Conservation (phyloP, 1,140 invertebrate species). For the Cyclina sinensis region DNA sequence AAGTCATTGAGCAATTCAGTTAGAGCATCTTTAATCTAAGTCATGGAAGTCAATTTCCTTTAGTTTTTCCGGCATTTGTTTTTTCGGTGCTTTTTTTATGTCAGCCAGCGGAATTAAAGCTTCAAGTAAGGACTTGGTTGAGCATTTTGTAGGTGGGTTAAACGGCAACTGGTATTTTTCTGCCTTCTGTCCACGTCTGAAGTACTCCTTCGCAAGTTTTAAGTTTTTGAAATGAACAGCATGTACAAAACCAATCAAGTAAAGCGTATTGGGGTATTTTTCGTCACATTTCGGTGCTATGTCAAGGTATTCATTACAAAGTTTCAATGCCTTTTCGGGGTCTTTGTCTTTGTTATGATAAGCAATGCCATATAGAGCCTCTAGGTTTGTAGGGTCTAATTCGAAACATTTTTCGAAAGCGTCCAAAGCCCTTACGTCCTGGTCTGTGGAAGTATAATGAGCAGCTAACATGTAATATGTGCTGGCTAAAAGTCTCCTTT, state of each 20-base stretch:
- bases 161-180: neutral
- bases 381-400: neutral
- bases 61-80: too few relatives aligned
- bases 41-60: too few relatives aligned
- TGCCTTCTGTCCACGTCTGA: neutral
- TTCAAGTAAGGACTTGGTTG: neutral
- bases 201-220: constrained; percentile 18
- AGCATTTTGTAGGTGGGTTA: neutral
- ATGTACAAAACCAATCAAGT: neutral
- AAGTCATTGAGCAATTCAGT: too few relatives aligned
- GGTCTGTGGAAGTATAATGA: neutral
- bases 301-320: constrained; percentile 7
- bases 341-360: neutral
- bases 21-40: too few relatives aligned
- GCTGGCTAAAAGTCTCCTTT: neutral
- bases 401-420: neutral
- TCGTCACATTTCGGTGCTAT: constrained; percentile 7
- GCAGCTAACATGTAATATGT: neutral
- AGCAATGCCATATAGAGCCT: constrained; percentile 13
- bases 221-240: neutral
- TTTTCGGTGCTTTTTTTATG: too few relatives aligned
- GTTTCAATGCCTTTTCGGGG: neutral
- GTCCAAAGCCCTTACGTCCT: neutral
- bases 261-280: neutral
- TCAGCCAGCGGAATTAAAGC: neutral